A percentile compares a stretch with the other conserved stretches of the same genome.
Conservation (phyloP, 2,113 vertebrate species). For the Clarias magur region DNA sequence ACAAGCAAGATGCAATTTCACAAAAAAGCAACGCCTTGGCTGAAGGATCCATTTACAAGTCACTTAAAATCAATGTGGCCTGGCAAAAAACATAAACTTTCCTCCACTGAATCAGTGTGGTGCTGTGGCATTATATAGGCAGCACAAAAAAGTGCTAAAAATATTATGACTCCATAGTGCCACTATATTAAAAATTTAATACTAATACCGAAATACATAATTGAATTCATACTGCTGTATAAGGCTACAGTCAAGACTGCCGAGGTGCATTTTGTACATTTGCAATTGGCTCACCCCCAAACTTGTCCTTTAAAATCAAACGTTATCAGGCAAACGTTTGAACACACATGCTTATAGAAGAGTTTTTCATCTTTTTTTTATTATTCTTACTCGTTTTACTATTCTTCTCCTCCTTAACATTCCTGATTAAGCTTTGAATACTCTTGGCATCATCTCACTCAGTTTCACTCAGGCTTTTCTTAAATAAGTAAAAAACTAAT, state of each 20-base stretch:
- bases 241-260: not conserved
- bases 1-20: not conserved
- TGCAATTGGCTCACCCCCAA: not conserved
- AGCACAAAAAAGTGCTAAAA: not conserved
- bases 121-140: not conserved
- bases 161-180: not conserved
- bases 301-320: not conserved
- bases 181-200: not conserved
- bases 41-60: not conserved
- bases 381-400: not conserved
- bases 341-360: not conserved
- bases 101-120: not conserved
- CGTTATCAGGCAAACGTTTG: not conserved
- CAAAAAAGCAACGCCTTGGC: constrained; percentile 6
- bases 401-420: not conserved
- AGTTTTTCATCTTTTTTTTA: not conserved
- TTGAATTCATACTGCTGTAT: not conserved
- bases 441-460: not conserved
- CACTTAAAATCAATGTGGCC: not conserved
- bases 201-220: not conserved
- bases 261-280: not conserved
- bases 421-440: not conserved
- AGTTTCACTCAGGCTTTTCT: not conserved
- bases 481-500: not conserved
- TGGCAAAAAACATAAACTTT: not conserved